phyloP scores from a whole-genome alignment of 2,888 invertebrate genomes.

The Chironomus riparius region DNA sequence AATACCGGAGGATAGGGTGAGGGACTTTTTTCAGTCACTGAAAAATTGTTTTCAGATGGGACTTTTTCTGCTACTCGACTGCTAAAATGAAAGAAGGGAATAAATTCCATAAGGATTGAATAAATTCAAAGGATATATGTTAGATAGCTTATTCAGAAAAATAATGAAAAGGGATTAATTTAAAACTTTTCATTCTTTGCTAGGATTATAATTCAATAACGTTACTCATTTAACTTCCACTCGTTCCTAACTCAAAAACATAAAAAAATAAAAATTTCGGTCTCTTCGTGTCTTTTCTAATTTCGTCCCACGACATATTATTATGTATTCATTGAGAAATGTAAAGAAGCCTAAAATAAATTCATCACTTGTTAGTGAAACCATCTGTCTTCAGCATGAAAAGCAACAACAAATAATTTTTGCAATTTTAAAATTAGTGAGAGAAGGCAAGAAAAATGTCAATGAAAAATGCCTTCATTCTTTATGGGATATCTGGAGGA shows the following conservation, averaged over 20 bases:
- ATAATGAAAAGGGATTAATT: background rate
- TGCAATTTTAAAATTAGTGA: background rate
- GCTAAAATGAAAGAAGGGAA: background rate
- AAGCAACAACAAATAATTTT: background rate
- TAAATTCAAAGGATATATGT: background rate
- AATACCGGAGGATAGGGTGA: too few relatives aligned
- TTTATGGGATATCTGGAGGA: background rate
- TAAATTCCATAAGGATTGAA: background rate
- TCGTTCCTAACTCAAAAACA: background rate
- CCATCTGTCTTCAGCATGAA: background rate
- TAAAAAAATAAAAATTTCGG: too few relatives aligned
- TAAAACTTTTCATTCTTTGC: background rate
- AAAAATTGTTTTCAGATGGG: constrained; percentile 6
- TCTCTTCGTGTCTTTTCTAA: too few relatives aligned
- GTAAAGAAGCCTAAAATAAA: background rate
- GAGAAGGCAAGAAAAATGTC: background rate
- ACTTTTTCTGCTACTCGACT: background rate
- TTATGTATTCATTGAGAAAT: background rate
- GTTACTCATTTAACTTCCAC: background rate
- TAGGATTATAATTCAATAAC: constrained; percentile 2
- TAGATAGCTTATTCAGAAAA: background rate
- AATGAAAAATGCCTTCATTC: background rate
- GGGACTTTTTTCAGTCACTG: background rate
- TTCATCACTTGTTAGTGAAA: background rate
- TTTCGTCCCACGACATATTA: background rate